Percentiles rank a stretch among this genome's conserved stretches.
Evolutionary conservation across 1,140 invertebrate genomes (phyloP).

Genomic region (Brachionus sp.): DNA sequence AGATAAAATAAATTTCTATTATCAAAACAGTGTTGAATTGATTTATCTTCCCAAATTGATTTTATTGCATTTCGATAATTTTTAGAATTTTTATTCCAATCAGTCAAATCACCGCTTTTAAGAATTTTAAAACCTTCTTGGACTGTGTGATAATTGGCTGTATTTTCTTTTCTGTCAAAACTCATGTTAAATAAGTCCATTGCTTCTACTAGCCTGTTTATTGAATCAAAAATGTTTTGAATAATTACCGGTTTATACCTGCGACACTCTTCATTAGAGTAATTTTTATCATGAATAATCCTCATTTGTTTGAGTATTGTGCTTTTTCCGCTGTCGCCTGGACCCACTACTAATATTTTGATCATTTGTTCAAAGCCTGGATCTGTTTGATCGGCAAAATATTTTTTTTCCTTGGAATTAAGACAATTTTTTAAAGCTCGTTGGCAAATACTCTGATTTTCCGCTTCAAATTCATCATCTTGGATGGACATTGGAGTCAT

Average conservation of each 20-base stretch:
- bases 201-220: conserved; percentile 3
- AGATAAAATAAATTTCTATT: conserved; percentile 22
- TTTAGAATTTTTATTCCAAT: conserved; percentile 9
- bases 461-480: not conserved
- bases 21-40: not conserved
- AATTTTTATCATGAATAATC: conserved; percentile 97
- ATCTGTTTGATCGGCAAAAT: not conserved
- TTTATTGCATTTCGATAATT: not conserved
- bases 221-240: not conserved
- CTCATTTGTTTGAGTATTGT: conserved; percentile 99
- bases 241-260: conserved; percentile 37
- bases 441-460: conserved; percentile 8
- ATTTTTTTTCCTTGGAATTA: not conserved
- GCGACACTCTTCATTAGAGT: conserved; percentile 71
- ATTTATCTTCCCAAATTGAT: conserved; percentile 16
- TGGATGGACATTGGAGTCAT: not conserved
- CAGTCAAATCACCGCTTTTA: conserved; percentile 1
- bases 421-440: not conserved
- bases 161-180: not conserved
- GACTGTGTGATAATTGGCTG: not conserved
- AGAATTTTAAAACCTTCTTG: not conserved
- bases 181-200: conserved; percentile 7
- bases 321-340: conserved; percentile 83
- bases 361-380: not conserved
- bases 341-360: conserved; percentile 34